A percentile compares a stretch with the other conserved stretches of the same genome.
phyloP scores from a whole-genome alignment of 2,888 invertebrate species.

The Vanessa cardui region DNA sequence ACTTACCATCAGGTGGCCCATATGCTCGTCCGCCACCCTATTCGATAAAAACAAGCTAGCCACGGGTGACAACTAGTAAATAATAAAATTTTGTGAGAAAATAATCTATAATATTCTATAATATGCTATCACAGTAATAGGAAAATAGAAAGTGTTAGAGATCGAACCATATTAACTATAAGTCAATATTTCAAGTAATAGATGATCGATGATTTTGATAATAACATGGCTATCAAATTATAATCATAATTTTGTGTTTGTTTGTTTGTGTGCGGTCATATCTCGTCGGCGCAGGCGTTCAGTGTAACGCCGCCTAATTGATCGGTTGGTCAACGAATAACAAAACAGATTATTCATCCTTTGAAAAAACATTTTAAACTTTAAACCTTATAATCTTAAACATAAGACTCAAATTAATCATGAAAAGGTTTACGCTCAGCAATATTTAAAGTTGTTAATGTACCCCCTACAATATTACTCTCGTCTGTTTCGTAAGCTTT shows the following conservation, averaged over 20 bases:
- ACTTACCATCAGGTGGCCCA: too few relatives aligned
- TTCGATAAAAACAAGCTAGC: too few relatives aligned
- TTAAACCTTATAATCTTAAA: conserved; percentile 2
- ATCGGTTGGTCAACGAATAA: conserved; percentile 40
- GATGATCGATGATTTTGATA: conserved; percentile 63
- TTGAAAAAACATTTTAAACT: neutral
- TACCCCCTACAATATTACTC: conserved; percentile 8
- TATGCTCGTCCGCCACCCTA: too few relatives aligned
- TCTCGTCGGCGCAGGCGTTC: conserved; percentile 43
- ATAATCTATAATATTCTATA: neutral
- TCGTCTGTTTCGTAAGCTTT: neutral
- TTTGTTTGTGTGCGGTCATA: conserved; percentile 52
- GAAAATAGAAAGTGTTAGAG: conserved; percentile 5
- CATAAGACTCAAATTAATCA: conserved; percentile 2
- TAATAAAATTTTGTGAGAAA: neutral
- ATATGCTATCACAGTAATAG: neutral
- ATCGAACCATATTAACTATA: conserved; percentile 2
- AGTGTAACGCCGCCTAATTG: conserved; percentile 53
- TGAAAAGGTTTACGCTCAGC: neutral
- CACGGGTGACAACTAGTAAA: neutral
- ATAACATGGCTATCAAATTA: conserved; percentile 55
- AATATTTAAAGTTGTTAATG: conserved; percentile 10
- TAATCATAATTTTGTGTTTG: conserved; percentile 66
- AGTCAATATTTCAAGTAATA: conserved; percentile 42
- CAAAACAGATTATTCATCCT: conserved; percentile 11